These are phyloP conservation scores for Hypena proboscidalis DNA, from an alignment of 2,888 invertebrate genomes.

Conservation along the genomic window DNA sequence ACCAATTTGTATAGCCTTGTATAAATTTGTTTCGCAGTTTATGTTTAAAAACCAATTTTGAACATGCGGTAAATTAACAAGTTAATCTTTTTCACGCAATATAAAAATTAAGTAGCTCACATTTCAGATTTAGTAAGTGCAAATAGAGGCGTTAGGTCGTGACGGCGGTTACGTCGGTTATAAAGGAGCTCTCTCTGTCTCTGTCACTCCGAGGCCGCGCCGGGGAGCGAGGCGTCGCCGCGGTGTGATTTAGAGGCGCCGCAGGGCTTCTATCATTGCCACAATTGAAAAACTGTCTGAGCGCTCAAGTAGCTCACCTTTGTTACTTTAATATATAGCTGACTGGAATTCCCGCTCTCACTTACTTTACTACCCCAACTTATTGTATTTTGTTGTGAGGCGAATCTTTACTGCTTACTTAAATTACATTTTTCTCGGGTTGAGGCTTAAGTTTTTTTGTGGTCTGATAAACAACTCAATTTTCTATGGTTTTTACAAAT, in stretches of 20 bases:
- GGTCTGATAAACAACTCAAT: no score
- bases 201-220: not conserved
- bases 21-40: no score
- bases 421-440: no score
- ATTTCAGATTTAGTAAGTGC: constrained; percentile 4
- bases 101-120: no score
- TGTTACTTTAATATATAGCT: constrained; percentile 5
- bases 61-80: no score
- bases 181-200: constrained; percentile 1
- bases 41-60: no score
- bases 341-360: not conserved
- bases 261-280: constrained; percentile 10
- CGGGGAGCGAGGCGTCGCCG: not conserved
- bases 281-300: constrained; percentile 15
- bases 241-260: constrained; percentile 8
- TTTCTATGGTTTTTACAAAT: no score
- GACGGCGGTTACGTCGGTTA: not conserved
- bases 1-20: no score
- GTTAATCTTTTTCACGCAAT: no score
- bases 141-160: constrained; percentile 7
- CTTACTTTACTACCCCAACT: not conserved
- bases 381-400: not conserved
- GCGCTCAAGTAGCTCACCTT: constrained; percentile 3
- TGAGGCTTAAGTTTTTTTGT: no score
- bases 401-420: no score